Base-by-base conservation (phyloP, 2,888 invertebrate species). In the Lingula anatina region DNA sequence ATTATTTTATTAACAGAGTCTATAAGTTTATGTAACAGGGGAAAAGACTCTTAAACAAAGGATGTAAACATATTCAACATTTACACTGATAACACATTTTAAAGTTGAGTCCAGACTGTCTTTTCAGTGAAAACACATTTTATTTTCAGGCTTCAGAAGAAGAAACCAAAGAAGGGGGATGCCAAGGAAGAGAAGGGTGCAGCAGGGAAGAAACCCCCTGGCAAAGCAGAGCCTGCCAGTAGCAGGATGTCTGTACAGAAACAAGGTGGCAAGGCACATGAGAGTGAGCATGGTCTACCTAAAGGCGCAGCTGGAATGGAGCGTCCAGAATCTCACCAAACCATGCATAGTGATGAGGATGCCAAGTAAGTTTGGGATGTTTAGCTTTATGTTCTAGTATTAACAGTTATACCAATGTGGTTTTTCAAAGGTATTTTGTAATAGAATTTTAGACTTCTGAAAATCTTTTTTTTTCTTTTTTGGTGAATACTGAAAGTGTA, bases 281-380 rank as follows among this genome's bases (percentile, higher is more conserved):
- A 66, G 25, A 59, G 64, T n/a, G 62, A 61, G n/a, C 66, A 70
- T 31, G 44, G 59, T 18, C 51, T 59, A 35, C 46, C 36, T 20
- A 70, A 70, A 49, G 58, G 60, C 1, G 59, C 57, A 12, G 64
- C 66, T 20, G 54, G 53, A 45, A 64, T 60, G 9, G 73, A 75
- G 40, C 54, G 74, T 21, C 73, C 74, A 4, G 74, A 73, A 47
- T 73, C 73, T n/a, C 71, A 71, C 55, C 60, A 61, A 41, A 74
- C 73, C 47, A 53, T 51, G n/a, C 49, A 44, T 3, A 20, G 51
- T 1, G 66, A 65, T 35, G 59, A 46, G 24, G 38, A 24, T 4
- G 47, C 9, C 36, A 24, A n/a, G n/a, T n/a, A n/a, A n/a, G n/a
- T n/a, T n/a, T n/a, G n/a, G n/a, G n/a, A n/a, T n/a, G n/a, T n/a